Evolutionary conservation across 2,113 vertebrate species (phyloP).

Genomic region (Myodes glareolus): DNA sequence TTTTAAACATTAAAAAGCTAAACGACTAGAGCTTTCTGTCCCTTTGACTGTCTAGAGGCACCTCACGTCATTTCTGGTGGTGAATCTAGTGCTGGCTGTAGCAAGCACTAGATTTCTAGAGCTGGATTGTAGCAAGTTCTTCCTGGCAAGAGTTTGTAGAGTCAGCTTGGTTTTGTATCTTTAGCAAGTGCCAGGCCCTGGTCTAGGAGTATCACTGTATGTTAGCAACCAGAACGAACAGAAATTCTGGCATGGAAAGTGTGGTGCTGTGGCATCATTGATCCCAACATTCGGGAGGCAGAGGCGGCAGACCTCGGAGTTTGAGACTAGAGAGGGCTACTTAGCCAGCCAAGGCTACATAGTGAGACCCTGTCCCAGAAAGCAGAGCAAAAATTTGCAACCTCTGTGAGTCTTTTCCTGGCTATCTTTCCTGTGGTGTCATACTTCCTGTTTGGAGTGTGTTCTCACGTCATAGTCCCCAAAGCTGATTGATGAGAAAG

Average conservation of each 20-base stretch:
- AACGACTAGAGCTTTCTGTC: background rate
- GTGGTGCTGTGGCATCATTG: background rate
- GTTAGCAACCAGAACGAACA: background rate
- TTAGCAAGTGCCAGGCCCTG: background rate
- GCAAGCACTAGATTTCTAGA: no score
- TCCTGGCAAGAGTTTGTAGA: background rate
- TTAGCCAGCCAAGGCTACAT: background rate
- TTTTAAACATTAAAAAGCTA: background rate
- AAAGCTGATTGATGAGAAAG: background rate
- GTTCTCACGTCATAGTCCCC: background rate
- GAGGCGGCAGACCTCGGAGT: background rate
- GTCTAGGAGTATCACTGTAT: background rate
- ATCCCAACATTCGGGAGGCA: background rate
- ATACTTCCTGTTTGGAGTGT: background rate
- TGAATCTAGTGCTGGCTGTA: background rate
- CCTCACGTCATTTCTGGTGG: background rate
- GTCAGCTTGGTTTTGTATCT: background rate
- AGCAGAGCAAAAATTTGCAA: background rate
- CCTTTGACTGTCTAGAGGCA: background rate
- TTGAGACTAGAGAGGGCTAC: background rate
- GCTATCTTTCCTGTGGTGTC: background rate
- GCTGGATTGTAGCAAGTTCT: background rate
- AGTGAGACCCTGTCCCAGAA: background rate
- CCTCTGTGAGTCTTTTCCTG: background rate
- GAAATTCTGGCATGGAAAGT: background rate